Base-by-base conservation (phyloP, 2,888 invertebrate genomes). In the Xanthostigma xanthostigma region DNA sequence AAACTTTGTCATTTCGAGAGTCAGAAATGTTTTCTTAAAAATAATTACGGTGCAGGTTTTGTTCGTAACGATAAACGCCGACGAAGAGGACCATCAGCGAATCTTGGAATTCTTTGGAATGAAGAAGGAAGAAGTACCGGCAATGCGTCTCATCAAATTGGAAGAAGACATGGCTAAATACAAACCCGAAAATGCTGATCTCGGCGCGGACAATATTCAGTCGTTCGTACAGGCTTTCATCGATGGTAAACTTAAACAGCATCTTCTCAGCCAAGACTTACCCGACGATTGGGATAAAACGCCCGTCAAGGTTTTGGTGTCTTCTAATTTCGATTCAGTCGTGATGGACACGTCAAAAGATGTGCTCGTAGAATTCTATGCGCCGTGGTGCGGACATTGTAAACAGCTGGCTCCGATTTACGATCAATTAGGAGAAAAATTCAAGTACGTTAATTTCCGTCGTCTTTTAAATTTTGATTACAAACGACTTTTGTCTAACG, bases 51-150 rank as follows among this genome's bases (percentile, higher is more conserved):
- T 43, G 1, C 56, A 82, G 76, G 81, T 96, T 60, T 78, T 98
- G 63, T 92, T 95, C 61, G 96, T 99, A 35, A 89, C 88, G 60
- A 92, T 99, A 66, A 87, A 98, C 68, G 82, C 90, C 44, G 93
- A 90, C 62, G 89, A 93, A 64, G 88, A 91, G 63, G 97, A 98
- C 66, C 96, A 98, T 70, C 84, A 85, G 60, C 79, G 97, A 63
- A 97, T 99, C 67, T 75, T 98, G 65, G 98, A 99, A 72, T 99
- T 96, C 89, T 99, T 99, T 71, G 97, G 96, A 59, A 84, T 97
- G 80, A 89, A 86, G 72, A 87, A 89, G 67, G 87, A 88, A n/a
- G 92, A 92, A 64, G 79, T 87, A 11, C 93, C 93, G 9, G 79
- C 86, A 2, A 85, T 92, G 62, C 82, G 96, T 58, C 75, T 98